Evolutionary conservation across 2,888 invertebrate species (phyloP).

Genomic region (Boloria euphrosyne): DNA sequence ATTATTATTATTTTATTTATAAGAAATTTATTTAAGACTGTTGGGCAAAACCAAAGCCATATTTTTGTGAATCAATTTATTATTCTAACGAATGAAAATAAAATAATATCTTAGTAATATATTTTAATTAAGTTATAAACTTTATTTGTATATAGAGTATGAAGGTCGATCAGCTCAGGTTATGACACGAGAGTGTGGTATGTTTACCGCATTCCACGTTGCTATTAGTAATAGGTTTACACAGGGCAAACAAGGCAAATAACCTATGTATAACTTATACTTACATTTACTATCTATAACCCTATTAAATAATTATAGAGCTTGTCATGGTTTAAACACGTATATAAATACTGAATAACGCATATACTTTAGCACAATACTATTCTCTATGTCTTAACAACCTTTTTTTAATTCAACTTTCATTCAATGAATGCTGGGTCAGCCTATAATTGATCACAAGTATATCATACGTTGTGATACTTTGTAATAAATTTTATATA

Average conservation of each 20-base stretch:
- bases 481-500: too few species aligned
- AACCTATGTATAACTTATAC: conserved; percentile 1
- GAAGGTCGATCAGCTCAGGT: conserved; percentile 17
- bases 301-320: too few species aligned
- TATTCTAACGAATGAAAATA: neutral
- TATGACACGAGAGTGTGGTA: conserved; percentile 25
- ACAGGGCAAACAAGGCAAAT: conserved; percentile 24
- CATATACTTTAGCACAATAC: neutral
- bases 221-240: conserved; percentile 35
- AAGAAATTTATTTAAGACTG: too few species aligned
- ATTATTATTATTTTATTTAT: too few species aligned
- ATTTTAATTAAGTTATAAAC: conserved; percentile 9
- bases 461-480: too few species aligned
- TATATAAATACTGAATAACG: neutral
- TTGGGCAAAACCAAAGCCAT: too few species aligned
- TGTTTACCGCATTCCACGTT: conserved; percentile 37
- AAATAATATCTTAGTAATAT: neutral
- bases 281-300: neutral
- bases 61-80: neutral
- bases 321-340: neutral
- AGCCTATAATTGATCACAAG: too few species aligned
- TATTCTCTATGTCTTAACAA: too few species aligned
- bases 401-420: too few species aligned
- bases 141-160: neutral
- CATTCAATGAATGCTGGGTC: too few species aligned